phyloP scores from a whole-genome alignment of 2,888 invertebrate species.

The Drosophila mimetica region DNA sequence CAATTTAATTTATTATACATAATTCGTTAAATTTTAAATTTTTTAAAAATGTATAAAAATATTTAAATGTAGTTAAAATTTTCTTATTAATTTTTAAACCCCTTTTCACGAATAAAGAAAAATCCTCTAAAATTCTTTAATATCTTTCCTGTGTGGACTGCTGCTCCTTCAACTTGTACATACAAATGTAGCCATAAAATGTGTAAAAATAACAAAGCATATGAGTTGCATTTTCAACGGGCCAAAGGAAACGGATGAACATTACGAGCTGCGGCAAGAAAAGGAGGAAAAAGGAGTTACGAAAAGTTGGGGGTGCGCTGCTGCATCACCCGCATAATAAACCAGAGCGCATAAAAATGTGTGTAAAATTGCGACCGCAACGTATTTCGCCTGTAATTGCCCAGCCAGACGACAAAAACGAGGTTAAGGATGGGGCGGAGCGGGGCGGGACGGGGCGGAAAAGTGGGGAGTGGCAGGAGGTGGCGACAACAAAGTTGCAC shows the following conservation, averaged over 20 bases:
- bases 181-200: slow-evolving; percentile 52
- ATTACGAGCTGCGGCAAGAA: slow-evolving; percentile 50
- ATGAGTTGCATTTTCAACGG: slow-evolving; percentile 63
- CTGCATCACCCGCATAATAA: slow-evolving; percentile 71
- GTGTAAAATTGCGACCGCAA: slow-evolving; percentile 51
- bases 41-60: no score
- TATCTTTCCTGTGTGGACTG: slow-evolving; percentile 5
- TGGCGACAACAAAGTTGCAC: slow-evolving; percentile 58
- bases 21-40: no score
- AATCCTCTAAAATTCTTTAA: neutral
- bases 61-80: no score
- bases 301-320: slow-evolving; percentile 2
- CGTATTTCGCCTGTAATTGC: slow-evolving; percentile 58
- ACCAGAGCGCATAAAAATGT: slow-evolving; percentile 52
- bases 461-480: slow-evolving; percentile 19
- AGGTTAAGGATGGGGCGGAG: slow-evolving; percentile 2
- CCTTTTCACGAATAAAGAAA: no score
- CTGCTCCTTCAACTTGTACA: slow-evolving; percentile 44
- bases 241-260: slow-evolving; percentile 63
- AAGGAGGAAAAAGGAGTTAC: slow-evolving; percentile 19
- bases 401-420: slow-evolving; percentile 38
- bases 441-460: neutral
- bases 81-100: no score
- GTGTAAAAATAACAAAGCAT: slow-evolving; percentile 76
- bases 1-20: no score